A percentile compares a stretch with the other conserved stretches of the same genome.
Conservation (phyloP, 2,113 vertebrate species). For the Nesoenas mayeri region DNA sequence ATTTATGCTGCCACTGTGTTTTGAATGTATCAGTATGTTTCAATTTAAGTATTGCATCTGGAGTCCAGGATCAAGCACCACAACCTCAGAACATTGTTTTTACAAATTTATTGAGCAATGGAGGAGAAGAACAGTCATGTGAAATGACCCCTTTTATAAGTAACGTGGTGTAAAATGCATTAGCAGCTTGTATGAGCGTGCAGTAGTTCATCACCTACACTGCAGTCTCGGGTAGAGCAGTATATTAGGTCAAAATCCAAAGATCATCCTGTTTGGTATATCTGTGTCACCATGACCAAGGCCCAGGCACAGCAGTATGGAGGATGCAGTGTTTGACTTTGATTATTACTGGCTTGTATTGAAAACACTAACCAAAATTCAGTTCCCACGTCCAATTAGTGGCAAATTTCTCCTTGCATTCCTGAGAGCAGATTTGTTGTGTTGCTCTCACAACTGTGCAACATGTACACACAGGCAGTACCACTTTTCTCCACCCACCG, state of each 20-base stretch:
- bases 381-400: neutral
- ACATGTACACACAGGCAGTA: neutral
- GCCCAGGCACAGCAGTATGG: neutral
- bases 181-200: neutral
- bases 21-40: neutral
- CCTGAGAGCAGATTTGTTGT: conserved; percentile 19
- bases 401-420: neutral
- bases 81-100: neutral
- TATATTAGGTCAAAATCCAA: neutral
- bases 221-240: neutral
- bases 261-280: neutral
- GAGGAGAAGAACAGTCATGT: neutral
- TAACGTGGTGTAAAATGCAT: neutral
- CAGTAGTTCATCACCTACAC: neutral
- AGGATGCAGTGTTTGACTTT: neutral
- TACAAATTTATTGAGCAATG: neutral
- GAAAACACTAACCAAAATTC: neutral
- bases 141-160: neutral
- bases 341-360: neutral
- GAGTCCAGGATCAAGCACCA: neutral
- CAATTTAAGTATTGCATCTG: neutral
- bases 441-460: neutral
- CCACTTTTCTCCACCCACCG: neutral
- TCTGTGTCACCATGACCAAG: neutral
- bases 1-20: neutral